A percentile compares a stretch with the other conserved stretches of the same genome.
phyloP scores from a whole-genome alignment of 2,888 invertebrate genomes.

The Amphipyra tragopoginis region DNA sequence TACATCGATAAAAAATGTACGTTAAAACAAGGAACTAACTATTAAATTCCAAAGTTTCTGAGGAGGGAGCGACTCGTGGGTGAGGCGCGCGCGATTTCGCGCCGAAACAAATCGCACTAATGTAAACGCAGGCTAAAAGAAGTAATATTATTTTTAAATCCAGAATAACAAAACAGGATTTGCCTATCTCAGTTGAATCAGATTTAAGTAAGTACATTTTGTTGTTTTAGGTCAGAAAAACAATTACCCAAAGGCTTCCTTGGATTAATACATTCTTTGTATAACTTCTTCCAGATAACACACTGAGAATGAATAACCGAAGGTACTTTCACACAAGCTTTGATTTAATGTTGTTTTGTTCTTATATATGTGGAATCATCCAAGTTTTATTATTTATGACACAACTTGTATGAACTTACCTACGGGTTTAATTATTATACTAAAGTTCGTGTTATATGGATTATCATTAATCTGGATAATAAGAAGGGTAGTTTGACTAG shows the following conservation, averaged over 20 bases:
- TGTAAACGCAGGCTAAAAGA: too few relatives aligned
- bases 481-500: conserved; percentile 1
- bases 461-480: conserved; percentile 29
- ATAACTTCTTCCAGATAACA: conserved; percentile 34
- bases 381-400: conserved; percentile 74
- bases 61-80: too few relatives aligned
- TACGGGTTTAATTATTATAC: conserved; percentile 53
- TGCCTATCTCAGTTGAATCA: too few relatives aligned
- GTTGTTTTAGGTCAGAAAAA: too few relatives aligned
- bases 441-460: conserved; percentile 15
- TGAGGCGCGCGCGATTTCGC: too few relatives aligned
- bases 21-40: too few relatives aligned
- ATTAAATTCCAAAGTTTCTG: too few relatives aligned
- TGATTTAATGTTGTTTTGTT: conserved; percentile 76
- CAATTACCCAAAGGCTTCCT: not conserved
- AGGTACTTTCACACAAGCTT: conserved; percentile 49
- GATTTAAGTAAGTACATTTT: too few relatives aligned
- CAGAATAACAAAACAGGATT: too few relatives aligned
- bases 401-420: conserved; percentile 64
- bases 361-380: conserved; percentile 65
- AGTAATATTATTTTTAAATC: too few relatives aligned
- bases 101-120: too few relatives aligned
- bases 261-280: conserved; percentile 35
- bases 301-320: conserved; percentile 40
- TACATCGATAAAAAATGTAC: too few relatives aligned